Conservation (phyloP, 1,140 invertebrate species). For the Apis dorsata region DNA sequence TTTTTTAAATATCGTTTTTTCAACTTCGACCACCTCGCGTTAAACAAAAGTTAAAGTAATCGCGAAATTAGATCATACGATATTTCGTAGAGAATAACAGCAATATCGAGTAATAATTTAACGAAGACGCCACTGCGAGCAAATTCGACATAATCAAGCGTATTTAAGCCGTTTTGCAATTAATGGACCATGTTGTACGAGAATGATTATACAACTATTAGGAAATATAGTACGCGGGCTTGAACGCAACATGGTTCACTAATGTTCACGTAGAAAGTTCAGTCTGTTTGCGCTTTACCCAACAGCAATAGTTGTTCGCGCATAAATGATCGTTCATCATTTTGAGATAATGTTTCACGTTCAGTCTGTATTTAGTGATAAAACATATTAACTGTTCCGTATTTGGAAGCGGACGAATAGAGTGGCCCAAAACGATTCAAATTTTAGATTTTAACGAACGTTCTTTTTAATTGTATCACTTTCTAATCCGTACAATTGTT, state of each 20-base stretch:
- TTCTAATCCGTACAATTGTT: background rate
- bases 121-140: slow-evolving; percentile 20
- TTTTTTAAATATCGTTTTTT: background rate
- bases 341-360: slow-evolving; percentile 21
- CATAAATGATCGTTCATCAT: slow-evolving; percentile 28
- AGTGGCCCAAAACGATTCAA: slow-evolving; percentile 13
- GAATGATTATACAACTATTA: slow-evolving; percentile 33
- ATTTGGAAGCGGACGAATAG: background rate
- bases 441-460: slow-evolving; percentile 16
- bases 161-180: slow-evolving; percentile 43
- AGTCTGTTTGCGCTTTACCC: slow-evolving; percentile 40
- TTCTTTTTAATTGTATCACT: slow-evolving; percentile 8
- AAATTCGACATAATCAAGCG: slow-evolving; percentile 31
- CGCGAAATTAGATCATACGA: slow-evolving; percentile 34
- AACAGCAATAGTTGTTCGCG: slow-evolving; percentile 50
- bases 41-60: background rate
- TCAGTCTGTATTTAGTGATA: slow-evolving; percentile 27
- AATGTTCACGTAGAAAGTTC: slow-evolving; percentile 42
- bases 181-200: slow-evolving; percentile 35
- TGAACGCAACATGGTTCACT: slow-evolving; percentile 20
- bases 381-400: slow-evolving; percentile 6
- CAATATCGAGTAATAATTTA: slow-evolving; percentile 64
- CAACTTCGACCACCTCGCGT: slow-evolving; percentile 2
- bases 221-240: background rate
- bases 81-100: slow-evolving; percentile 55